Conservation (phyloP, 2,797 vertebrate genomes). For the Pipistrellus kuhlii region DNA sequence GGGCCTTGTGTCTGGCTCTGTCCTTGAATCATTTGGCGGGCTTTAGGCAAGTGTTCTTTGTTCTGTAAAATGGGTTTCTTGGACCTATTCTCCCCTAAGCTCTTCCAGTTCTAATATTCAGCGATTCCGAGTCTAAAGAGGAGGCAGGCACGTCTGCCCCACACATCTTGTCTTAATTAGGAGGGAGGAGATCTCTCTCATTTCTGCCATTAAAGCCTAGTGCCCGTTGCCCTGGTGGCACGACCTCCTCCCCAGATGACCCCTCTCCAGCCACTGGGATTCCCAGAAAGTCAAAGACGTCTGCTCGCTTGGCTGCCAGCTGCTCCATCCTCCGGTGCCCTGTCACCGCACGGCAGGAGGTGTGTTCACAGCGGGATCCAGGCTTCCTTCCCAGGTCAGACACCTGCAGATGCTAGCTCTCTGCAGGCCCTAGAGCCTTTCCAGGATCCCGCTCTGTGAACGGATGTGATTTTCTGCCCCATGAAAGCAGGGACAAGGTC, state of each 20-base stretch:
- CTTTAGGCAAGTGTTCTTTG: neutral
- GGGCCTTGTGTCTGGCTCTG: neutral
- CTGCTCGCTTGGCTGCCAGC: neutral
- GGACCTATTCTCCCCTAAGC: neutral
- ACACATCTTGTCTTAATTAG: neutral
- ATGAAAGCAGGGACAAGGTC: neutral
- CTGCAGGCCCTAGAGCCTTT: neutral
- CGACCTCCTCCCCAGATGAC: neutral
- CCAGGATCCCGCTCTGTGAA: neutral
- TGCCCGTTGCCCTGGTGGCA: neutral
- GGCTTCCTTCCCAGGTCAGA: constrained; percentile 39
- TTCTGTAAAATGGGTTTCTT: neutral
- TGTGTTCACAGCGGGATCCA: neutral
- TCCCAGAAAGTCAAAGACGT: constrained; percentile 26
- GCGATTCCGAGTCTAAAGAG: neutral
- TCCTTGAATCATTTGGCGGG: neutral
- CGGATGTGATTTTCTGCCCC: neutral
- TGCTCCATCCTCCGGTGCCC: neutral
- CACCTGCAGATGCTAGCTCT: neutral
- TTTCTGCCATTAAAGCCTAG: neutral
- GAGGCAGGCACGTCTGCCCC: neutral
- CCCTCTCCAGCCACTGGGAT: neutral
- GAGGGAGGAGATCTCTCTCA: neutral
- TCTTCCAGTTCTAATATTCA: neutral
- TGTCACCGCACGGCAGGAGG: neutral